Evolutionary conservation across 2,888 invertebrate species (phyloP).

Genomic region (Bimastos eiseni): DNA sequence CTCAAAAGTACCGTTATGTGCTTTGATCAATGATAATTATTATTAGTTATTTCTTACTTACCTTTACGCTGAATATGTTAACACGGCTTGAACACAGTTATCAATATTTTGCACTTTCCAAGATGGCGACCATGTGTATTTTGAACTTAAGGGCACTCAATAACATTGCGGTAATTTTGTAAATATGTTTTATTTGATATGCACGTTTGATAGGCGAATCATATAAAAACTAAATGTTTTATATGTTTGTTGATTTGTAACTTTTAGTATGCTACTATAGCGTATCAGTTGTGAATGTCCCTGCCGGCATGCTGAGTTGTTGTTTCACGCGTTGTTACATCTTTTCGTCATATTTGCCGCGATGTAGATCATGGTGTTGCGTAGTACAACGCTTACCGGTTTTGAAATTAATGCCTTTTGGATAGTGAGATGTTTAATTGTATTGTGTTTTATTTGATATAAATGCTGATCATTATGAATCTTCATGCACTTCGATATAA

Average conservation of each 20-base stretch:
- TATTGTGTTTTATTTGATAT: too few relatives aligned
- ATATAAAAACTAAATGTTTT: not conserved
- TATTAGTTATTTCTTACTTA: not conserved
- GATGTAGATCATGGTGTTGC: not conserved
- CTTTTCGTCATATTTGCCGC: not conserved
- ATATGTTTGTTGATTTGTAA: not conserved
- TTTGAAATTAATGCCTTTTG: not conserved
- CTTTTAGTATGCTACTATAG: not conserved
- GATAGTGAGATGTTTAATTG: too few relatives aligned
- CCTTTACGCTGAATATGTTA: not conserved
- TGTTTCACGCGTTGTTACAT: not conserved
- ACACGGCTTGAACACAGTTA: not conserved
- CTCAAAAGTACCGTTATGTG: too few relatives aligned
- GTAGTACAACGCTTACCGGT: not conserved
- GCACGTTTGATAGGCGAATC: not conserved
- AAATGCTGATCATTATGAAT: not conserved
- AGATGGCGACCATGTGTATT: slow-evolving; percentile 9
- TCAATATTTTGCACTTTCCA: not conserved
- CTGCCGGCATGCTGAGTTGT: not conserved
- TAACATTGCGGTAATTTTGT: slow-evolving; percentile 16
- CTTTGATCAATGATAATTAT: too few relatives aligned
- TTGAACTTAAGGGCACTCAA: not conserved
- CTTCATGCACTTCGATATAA: not conserved
- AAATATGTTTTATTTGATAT: not conserved
- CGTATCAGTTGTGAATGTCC: not conserved